phyloP scores from a whole-genome alignment of 2,888 invertebrate genomes.

The Netelia melanura region DNA sequence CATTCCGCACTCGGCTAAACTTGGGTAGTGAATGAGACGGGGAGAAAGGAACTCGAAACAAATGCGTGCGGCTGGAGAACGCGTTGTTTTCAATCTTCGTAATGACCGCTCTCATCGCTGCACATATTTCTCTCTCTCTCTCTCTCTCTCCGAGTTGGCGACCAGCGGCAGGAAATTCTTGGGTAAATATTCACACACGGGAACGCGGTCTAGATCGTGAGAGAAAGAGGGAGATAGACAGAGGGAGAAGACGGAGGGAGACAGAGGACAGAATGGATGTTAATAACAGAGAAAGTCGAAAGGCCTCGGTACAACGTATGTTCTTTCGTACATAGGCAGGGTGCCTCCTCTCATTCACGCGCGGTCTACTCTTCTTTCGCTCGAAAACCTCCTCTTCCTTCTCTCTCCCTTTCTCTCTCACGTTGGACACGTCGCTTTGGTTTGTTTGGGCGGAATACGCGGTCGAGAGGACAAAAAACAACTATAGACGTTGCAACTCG shows the following conservation, averaged over 20 bases:
- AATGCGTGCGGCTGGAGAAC: conserved; percentile 49
- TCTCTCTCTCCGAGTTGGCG: conserved; percentile 43
- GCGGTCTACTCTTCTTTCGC: conserved; percentile 77
- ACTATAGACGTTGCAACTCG: conserved; percentile 14
- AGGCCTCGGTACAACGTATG: conserved; percentile 73
- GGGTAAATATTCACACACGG: conserved; percentile 32
- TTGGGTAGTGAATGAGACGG: conserved; percentile 31
- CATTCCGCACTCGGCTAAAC: conserved; percentile 27
- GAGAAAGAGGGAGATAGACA: conserved; percentile 14
- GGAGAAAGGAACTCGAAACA: conserved; percentile 39
- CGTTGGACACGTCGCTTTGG: conserved; percentile 32
- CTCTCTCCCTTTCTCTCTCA: conserved; percentile 53
- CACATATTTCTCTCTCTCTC: conserved; percentile 52
- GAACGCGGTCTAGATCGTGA: conserved; percentile 30
- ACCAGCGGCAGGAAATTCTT: conserved; percentile 53
- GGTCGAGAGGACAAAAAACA: conserved; percentile 14
- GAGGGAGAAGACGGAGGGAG: conserved; percentile 35
- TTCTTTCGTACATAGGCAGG: conserved; percentile 67
- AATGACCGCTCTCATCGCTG: conserved; percentile 77
- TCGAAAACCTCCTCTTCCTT: conserved; percentile 37
- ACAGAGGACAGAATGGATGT: conserved; percentile 76
- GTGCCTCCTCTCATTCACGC: conserved; percentile 40
- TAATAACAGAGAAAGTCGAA: conserved; percentile 80
- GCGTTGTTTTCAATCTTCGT: conserved; percentile 80
- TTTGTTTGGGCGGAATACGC: conserved; percentile 71